Conservation (phyloP, 1,140 invertebrate genomes). For the Leptinotarsa texana region DNA sequence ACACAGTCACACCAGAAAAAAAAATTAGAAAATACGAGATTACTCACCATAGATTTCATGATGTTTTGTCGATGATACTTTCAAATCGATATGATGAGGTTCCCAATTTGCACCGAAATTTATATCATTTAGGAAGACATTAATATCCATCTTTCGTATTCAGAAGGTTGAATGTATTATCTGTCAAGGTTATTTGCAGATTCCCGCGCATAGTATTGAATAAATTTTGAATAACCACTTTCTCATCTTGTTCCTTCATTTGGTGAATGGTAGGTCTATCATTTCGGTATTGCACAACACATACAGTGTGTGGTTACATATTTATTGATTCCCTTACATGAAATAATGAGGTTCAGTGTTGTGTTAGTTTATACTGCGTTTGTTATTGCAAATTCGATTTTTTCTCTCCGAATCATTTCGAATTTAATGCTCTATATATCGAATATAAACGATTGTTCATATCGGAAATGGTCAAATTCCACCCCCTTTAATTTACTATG, state of each 20-base stretch:
- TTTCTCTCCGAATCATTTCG: no score
- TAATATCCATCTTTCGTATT: not conserved
- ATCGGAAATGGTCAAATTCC: no score
- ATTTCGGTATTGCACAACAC: not conserved
- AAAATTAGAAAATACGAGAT: not conserved
- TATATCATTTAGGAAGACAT: not conserved
- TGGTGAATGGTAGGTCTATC: not conserved
- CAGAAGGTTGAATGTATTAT: not conserved
- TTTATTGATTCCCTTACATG: no score
- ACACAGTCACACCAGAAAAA: no score
- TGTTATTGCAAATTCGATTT: no score
- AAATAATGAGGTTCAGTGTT: no score
- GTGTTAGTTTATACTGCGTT: no score
- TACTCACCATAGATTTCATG: conserved; percentile 5
- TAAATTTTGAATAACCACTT: conserved; percentile 3
- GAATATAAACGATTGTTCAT: no score
- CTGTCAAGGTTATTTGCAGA: not conserved
- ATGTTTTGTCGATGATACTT: not conserved
- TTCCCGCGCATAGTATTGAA: not conserved
- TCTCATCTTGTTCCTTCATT: not conserved
- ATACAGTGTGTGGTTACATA: no score
- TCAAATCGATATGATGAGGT: not conserved
- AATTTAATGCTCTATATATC: no score
- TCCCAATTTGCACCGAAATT: not conserved
- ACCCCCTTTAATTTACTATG: no score